Evolutionary conservation across 2,797 vertebrate genomes (phyloP), one percentile per base, ranked within the genome.

Genomic region (Enteromius trimaculatus): DNA sequence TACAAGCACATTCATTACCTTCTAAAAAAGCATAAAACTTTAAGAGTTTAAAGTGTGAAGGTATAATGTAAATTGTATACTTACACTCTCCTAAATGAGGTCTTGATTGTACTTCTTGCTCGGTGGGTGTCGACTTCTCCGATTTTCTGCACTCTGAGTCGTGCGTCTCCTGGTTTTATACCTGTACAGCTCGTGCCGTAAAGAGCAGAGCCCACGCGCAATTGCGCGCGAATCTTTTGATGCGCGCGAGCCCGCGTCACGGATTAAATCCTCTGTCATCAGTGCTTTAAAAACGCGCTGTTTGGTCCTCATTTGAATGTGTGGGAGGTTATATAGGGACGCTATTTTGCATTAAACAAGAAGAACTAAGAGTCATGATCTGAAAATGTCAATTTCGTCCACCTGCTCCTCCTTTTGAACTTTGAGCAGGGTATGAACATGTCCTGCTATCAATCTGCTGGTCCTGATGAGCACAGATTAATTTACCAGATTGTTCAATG

Each of bases 81-180:
- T 83, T 55, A 81, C 84, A 74, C 5, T 80, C 21, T 16, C 16
- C n/a, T 76, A 55, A 23, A 55, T 29, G 34, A 64, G 62, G 51
- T 74, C 69, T 58, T 66, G 49, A 51, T 83, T 19, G 68, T 14
- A 37, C 58, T 72, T 72, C 51, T 72, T 62, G 58, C 68, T 55
- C n/a, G 14, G 11, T 65, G 60, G 80, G 51, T 69, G 16, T 49
- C 21, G 34, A 42, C 69, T 75, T 66, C 51, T 72, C 37, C 1
- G 37, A 47, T 80, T 84, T 79, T 66, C 69, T 77, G 82, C 13
- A 9, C 44, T 79, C 60, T 64, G 79, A 58, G 60, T 83, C 68
- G 60, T 31, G 69, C 64, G 62, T 81, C 81, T 14, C 13, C 81
- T 39, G 42, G 53, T 86, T 88, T 86, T 86, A 88, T 88, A 86